These are phyloP conservation scores for Catamblyrhynchus diadema DNA, from an alignment of 2,797 vertebrate species.

Conservation along the genomic window DNA sequence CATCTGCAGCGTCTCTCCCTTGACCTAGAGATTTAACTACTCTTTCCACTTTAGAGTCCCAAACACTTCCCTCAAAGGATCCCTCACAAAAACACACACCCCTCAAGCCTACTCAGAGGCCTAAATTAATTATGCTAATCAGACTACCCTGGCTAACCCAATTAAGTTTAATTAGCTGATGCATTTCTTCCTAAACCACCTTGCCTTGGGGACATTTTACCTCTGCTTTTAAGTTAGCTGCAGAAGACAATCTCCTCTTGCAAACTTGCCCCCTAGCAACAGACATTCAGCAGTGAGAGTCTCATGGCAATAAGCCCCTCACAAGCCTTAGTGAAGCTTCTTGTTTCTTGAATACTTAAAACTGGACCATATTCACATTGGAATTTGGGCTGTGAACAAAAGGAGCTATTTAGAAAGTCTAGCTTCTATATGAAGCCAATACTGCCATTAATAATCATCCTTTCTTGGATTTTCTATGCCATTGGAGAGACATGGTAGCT, in stretches of 20 bases:
- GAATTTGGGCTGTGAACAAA: background rate
- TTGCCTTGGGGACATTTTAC: conserved; percentile 57
- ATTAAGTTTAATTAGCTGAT: conserved; percentile 71
- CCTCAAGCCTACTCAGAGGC: conserved; percentile 52
- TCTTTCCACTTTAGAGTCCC: background rate
- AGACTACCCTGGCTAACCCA: conserved; percentile 58
- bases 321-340: background rate
- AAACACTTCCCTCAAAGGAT: conserved; percentile 19
- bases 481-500: background rate
- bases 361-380: background rate
- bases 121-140: conserved; percentile 74
- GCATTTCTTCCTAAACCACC: conserved; percentile 53
- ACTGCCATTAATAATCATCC: background rate
- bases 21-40: conserved; percentile 21
- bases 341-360: background rate
- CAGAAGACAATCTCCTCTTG: conserved; percentile 38
- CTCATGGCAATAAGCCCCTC: background rate
- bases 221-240: conserved; percentile 51
- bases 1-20: background rate
- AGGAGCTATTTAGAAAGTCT: background rate
- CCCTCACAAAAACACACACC: conserved; percentile 29
- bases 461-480: background rate
- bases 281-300: background rate
- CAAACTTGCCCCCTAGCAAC: conserved; percentile 35
- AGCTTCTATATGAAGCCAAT: background rate